Percentiles rank a stretch among this genome's conserved stretches.
Conservation (phyloP, 2,888 invertebrate species). For the Athetis lepigone region DNA sequence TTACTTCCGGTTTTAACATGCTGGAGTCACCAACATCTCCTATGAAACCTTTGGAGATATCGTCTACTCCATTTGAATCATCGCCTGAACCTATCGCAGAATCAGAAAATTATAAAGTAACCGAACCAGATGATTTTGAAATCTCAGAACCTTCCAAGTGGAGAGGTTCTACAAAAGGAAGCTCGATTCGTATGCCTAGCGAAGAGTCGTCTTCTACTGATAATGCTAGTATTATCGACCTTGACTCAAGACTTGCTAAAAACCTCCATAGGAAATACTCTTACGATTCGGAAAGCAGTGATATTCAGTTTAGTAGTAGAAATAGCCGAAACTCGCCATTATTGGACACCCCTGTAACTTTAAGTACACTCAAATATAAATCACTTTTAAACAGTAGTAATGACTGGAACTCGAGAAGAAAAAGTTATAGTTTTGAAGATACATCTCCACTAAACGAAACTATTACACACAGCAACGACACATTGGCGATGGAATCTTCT, state of each 20-base stretch:
- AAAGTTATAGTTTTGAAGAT: slow-evolving; percentile 94
- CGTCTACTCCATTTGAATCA: slow-evolving; percentile 82
- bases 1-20: slow-evolving; percentile 85
- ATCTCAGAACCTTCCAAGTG: slow-evolving; percentile 91
- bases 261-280: slow-evolving; percentile 79
- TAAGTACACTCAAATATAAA: slow-evolving; percentile 86
- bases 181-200: slow-evolving; percentile 93
- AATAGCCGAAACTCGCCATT: slow-evolving; percentile 78
- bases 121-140: slow-evolving; percentile 90
- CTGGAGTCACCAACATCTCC: slow-evolving; percentile 78
- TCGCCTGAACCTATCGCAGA: slow-evolving; percentile 77
- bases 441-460: slow-evolving; percentile 80
- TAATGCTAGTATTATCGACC: slow-evolving; percentile 85
- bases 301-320: slow-evolving; percentile 74
- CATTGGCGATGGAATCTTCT: slow-evolving; percentile 93
- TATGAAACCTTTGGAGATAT: slow-evolving; percentile 84
- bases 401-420: slow-evolving; percentile 94
- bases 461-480: slow-evolving; percentile 81
- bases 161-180: slow-evolving; percentile 92
- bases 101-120: slow-evolving; percentile 85
- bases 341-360: slow-evolving; percentile 79
- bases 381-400: slow-evolving; percentile 82
- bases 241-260: slow-evolving; percentile 77
- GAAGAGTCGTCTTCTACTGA: slow-evolving; percentile 88
- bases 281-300: slow-evolving; percentile 82